Evolutionary conservation across 2,113 vertebrate species (phyloP).

Genomic region (Plectropomus leopardus): DNA sequence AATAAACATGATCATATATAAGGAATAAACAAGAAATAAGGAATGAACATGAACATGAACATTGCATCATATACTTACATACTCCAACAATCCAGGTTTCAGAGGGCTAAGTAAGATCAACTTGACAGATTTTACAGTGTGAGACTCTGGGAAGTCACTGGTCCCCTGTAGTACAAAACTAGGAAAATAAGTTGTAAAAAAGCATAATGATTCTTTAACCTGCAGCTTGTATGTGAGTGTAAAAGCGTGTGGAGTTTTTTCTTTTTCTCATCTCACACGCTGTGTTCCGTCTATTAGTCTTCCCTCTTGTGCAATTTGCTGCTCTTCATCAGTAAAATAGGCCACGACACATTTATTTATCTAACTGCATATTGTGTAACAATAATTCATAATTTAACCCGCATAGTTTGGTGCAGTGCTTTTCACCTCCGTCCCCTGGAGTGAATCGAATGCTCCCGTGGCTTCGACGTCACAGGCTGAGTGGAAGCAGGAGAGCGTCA

Average conservation of each 20-base stretch:
- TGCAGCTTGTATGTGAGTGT: background rate
- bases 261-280: background rate
- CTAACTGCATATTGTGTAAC: background rate
- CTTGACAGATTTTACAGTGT: no score
- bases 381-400: slow-evolving; percentile 19
- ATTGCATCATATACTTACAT: no score
- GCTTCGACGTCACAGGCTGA: slow-evolving; percentile 23
- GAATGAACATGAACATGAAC: no score
- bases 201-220: background rate
- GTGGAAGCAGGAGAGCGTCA: slow-evolving; percentile 34
- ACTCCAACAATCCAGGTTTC: no score
- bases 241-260: background rate
- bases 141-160: no score
- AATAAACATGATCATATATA: no score
- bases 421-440: slow-evolving; percentile 14
- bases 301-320: background rate
- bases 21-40: no score
- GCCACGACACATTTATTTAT: background rate
- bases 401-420: slow-evolving; percentile 8
- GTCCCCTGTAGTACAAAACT: background rate
- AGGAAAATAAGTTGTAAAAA: background rate
- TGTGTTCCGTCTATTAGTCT: background rate
- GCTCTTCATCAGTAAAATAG: background rate
- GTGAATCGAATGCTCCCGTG: slow-evolving; percentile 23
- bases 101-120: no score